These are phyloP conservation scores for Acanthococcus lagerstroemiae DNA, from an alignment of 2,888 invertebrate species.

Conservation along the genomic window DNA sequence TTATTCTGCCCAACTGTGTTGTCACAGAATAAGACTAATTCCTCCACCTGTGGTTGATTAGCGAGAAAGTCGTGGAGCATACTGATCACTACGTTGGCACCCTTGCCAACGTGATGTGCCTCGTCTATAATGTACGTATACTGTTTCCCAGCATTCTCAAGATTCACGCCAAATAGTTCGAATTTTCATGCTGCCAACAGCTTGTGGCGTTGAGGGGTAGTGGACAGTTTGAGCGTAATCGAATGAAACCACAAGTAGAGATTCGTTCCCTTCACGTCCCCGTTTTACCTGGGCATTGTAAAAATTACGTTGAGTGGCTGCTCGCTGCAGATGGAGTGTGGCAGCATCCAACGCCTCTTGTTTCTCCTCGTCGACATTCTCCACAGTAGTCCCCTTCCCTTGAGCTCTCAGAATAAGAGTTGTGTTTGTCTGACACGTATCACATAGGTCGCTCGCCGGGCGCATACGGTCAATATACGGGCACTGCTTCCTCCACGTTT, in stretches of 20 bases:
- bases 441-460: too few species aligned
- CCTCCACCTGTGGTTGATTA: not conserved
- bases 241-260: not conserved
- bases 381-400: too few species aligned
- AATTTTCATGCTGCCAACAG: not conserved
- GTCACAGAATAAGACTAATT: not conserved
- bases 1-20: not conserved
- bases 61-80: not conserved
- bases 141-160: not conserved
- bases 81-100: not conserved
- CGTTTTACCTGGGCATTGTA: not conserved
- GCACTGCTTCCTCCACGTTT: too few species aligned
- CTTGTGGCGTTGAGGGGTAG: not conserved
- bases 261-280: not conserved
- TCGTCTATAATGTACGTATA: not conserved
- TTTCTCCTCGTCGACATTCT: not conserved
- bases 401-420: too few species aligned
- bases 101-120: not conserved
- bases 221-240: not conserved
- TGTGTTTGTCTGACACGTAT: too few species aligned
- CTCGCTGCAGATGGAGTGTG: not conserved
- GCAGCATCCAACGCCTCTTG: not conserved
- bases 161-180: not conserved
- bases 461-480: too few species aligned
- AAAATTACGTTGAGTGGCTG: not conserved